phyloP scores from a whole-genome alignment of 2,797 vertebrate genomes.

The Argentina silus region DNA sequence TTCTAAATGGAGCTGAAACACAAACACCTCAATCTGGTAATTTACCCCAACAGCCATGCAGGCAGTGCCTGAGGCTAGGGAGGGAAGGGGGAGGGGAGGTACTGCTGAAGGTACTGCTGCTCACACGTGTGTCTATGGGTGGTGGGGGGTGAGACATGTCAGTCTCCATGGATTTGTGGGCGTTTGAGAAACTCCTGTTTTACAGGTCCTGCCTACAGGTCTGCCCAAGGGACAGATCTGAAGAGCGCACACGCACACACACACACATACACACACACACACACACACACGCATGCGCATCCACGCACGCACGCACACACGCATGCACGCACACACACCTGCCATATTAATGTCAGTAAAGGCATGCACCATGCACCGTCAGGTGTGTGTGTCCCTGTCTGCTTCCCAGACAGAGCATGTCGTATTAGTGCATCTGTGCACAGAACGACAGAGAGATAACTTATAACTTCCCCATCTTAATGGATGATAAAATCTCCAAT shows the following conservation, averaged over 20 bases:
- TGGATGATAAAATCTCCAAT: constrained; percentile 26
- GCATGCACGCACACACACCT: not conserved
- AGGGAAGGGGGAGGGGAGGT: not conserved
- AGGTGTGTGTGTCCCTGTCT: not conserved
- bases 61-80: not conserved
- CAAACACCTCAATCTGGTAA: constrained; percentile 71
- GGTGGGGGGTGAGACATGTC: constrained; percentile 8
- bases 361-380: not conserved
- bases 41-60: constrained; percentile 46
- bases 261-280: not conserved
- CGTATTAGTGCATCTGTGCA: not conserved
- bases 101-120: not conserved
- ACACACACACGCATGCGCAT: not conserved
- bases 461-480: too few species aligned
- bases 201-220: not conserved
- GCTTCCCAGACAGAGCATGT: too few species aligned
- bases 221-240: constrained; percentile 1
- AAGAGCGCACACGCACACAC: too few species aligned
- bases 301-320: not conserved
- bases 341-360: too few species aligned
- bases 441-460: not conserved
- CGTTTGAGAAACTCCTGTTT: not conserved
- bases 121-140: constrained; percentile 39
- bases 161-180: not conserved
- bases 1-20: constrained; percentile 75